Evolutionary conservation across 2,888 invertebrate species (phyloP), one percentile per base, ranked within the genome.

Genomic region (Linyphia triangularis): DNA sequence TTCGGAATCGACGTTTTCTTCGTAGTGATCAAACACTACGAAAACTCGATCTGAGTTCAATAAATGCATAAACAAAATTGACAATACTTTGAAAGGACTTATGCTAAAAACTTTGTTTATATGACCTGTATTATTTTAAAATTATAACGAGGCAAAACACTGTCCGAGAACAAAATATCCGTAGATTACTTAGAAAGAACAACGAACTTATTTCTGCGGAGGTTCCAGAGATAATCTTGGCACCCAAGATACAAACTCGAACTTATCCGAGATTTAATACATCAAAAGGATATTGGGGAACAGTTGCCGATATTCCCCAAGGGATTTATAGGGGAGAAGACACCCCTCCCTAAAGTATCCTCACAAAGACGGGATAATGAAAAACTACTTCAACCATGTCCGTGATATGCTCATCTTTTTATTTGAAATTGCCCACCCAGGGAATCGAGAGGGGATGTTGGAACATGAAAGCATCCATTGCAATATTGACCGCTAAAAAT

Each of bases 351-450:
- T n/a, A 26, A 69, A 61, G 77, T 67, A 59, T 61, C 40, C n/a
- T 40, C 69, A 77, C 69, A 86, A 86, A 86, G 79, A 75, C 67
- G 37, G 79, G 79, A 86, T 86, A 86, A 86, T 86, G 86, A 86
- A 86, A 86, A 86, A 86, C 79, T 79, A 86, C 86, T 86, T 73
- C 79, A 79, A 67, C 65, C 86, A 81, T 86, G 79, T 79, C 85
- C 30, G 40, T 61, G 72, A 72, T 86, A 86, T 57, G 72, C 72
- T 57, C 73, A 72, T 79, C 73, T 79, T 79, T 85, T 86, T 86
- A 79, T 79, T 86, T 79, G 72, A 73, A 79, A 81, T 30, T 33
- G 40, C 19, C 19, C 79, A 67, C 65, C 73, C 13, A 24, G 67
- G 86, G 65, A 28, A 24, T 70, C 19, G 73, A 78, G 24, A 5